Evolutionary conservation across 2,888 invertebrate species (phyloP).

Genomic region (Synanthedon vespiformis): DNA sequence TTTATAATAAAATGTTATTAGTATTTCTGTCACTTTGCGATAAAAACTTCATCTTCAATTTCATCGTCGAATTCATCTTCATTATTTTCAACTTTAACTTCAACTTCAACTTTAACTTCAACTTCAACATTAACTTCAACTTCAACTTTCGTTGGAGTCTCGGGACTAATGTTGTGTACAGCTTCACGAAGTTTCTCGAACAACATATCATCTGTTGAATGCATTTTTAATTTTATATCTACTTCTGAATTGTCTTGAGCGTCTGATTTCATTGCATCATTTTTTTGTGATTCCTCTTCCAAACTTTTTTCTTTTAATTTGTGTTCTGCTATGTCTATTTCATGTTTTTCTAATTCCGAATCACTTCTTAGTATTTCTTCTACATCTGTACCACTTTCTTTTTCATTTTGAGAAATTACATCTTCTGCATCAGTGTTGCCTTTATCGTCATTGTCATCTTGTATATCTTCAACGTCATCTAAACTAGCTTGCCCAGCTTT

Average conservation of each 20-base stretch:
- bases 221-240: too few relatives aligned
- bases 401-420: neutral
- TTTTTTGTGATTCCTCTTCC: too few relatives aligned
- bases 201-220: too few relatives aligned
- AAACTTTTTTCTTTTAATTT: too few relatives aligned
- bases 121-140: neutral
- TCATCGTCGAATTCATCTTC: slow-evolving; percentile 10
- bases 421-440: slow-evolving; percentile 2
- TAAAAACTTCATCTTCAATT: slow-evolving; percentile 9
- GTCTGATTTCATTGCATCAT: too few relatives aligned
- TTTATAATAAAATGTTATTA: slow-evolving; percentile 6
- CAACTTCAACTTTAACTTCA: neutral
- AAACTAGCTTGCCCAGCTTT: slow-evolving; percentile 52
- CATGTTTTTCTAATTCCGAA: too few relatives aligned
- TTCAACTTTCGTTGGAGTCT: neutral
- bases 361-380: too few relatives aligned
- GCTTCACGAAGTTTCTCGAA: too few relatives aligned
- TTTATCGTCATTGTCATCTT: slow-evolving; percentile 34
- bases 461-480: slow-evolving; percentile 57
- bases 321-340: too few relatives aligned
- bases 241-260: too few relatives aligned
- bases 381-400: neutral
- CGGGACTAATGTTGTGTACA: slow-evolving; percentile 1
- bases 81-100: neutral
- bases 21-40: slow-evolving; percentile 5